Evolutionary conservation across 2,888 invertebrate species (phyloP).

Genomic region (Shargacucullia verbasci): DNA sequence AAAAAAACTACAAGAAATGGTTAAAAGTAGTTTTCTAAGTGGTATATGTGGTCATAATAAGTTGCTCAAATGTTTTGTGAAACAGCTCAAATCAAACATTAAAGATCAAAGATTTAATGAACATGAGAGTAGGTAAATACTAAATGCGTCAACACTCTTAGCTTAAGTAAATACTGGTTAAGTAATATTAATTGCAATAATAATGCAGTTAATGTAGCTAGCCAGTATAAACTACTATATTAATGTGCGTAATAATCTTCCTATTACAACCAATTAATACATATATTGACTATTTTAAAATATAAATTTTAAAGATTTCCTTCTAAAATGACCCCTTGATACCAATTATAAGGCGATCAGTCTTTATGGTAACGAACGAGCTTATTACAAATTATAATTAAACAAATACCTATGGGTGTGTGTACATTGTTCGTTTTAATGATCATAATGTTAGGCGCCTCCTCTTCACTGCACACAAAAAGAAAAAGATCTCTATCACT

Average conservation of each 20-base stretch:
- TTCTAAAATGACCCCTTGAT: slow-evolving; percentile 10
- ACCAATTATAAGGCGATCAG: slow-evolving; percentile 42
- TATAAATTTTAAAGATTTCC: not conserved
- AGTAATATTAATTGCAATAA: slow-evolving; percentile 33
- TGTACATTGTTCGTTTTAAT: slow-evolving; percentile 48
- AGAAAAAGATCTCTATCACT: slow-evolving; percentile 35
- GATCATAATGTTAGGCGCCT: slow-evolving; percentile 54
- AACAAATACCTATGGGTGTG: slow-evolving; percentile 28
- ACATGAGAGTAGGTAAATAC: not conserved
- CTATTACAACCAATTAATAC: too few relatives aligned
- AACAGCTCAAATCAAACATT: too few relatives aligned
- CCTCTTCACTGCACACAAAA: slow-evolving; percentile 50
- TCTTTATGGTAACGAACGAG: slow-evolving; percentile 28
- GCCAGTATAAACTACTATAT: slow-evolving; percentile 8
- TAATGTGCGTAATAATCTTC: too few relatives aligned
- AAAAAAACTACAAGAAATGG: too few relatives aligned
- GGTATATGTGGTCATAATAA: too few relatives aligned
- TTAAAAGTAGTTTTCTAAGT: too few relatives aligned
- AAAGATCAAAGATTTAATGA: too few relatives aligned
- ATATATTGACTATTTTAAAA: too few relatives aligned
- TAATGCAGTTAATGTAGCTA: not conserved
- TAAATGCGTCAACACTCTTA: slow-evolving; percentile 17
- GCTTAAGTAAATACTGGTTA: not conserved
- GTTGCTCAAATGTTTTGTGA: too few relatives aligned
- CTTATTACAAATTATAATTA: slow-evolving; percentile 57